These are phyloP conservation scores for Apistogramma diplotaenia DNA, from an alignment of 2,113 vertebrate species.

Conservation along the genomic window DNA sequence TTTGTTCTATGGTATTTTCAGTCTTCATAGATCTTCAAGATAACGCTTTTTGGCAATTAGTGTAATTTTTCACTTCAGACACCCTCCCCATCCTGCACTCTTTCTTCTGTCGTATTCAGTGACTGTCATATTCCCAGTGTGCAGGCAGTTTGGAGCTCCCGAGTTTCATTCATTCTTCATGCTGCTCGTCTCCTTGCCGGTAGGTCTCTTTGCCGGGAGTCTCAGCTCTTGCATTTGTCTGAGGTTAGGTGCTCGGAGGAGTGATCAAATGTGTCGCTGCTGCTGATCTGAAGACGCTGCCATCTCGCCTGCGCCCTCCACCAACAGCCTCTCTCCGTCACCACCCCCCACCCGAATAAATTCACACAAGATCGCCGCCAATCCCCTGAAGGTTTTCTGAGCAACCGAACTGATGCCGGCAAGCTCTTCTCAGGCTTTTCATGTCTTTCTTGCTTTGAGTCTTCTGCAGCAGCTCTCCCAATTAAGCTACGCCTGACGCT, in stretches of 20 bases:
- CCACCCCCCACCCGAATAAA: constrained; percentile 31
- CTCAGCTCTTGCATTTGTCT: constrained; percentile 46
- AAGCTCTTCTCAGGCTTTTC: constrained; percentile 29
- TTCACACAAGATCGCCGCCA: constrained; percentile 18
- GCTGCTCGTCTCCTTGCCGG: background rate
- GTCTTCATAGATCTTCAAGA: constrained; percentile 1
- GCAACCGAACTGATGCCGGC: constrained; percentile 28
- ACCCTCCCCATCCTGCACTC: background rate
- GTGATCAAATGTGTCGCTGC: constrained; percentile 70
- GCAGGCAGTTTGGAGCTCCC: background rate
- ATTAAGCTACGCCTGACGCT: constrained; percentile 10
- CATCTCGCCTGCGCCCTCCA: background rate
- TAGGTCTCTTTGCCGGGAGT: constrained; percentile 15
- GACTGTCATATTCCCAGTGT: background rate
- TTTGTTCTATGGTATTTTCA: background rate
- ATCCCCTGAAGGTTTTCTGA: constrained; percentile 53
- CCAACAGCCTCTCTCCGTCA: constrained; percentile 21
- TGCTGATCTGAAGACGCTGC: constrained; percentile 47
- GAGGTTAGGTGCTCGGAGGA: constrained; percentile 48
- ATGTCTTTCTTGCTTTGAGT: constrained; percentile 41
- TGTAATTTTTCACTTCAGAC: background rate
- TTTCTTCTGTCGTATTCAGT: background rate
- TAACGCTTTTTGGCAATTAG: background rate
- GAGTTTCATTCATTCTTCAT: constrained; percentile 18
- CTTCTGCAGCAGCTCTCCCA: constrained; percentile 21